Evolutionary conservation across 2,888 invertebrate species (phyloP).

Genomic region (Tupiocoris notatus): DNA sequence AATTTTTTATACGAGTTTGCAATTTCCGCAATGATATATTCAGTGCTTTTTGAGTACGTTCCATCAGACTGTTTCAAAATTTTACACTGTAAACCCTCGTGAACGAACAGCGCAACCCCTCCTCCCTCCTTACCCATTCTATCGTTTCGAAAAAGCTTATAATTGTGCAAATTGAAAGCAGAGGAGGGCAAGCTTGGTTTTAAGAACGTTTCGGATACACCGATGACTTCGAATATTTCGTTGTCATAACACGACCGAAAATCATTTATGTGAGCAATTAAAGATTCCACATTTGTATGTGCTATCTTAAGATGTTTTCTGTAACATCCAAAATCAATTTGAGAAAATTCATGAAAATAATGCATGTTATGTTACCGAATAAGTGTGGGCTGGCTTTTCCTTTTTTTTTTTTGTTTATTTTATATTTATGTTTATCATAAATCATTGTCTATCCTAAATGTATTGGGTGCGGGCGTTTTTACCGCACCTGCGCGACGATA

Average conservation of each 20-base stretch:
- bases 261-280: slow-evolving; percentile 8
- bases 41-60: background rate
- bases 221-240: background rate
- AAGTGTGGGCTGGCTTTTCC: too few relatives aligned
- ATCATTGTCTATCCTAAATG: too few relatives aligned
- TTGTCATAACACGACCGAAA: background rate
- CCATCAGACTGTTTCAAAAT: background rate
- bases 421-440: too few relatives aligned
- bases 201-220: slow-evolving; percentile 4
- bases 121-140: slow-evolving; percentile 10
- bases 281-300: slow-evolving; percentile 18
- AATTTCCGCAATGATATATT: slow-evolving; percentile 9
- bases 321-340: background rate
- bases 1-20: background rate
- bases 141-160: slow-evolving; percentile 12
- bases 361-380: too few relatives aligned
- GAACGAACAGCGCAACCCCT: slow-evolving; percentile 6
- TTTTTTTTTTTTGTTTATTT: too few relatives aligned
- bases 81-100: background rate
- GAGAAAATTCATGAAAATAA: too few relatives aligned
- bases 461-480: too few relatives aligned
- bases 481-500: too few relatives aligned
- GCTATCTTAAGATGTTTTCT: slow-evolving; percentile 1
- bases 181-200: background rate
- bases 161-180: background rate